Base-by-base conservation (phyloP, 2,888 invertebrate species). In the Muschampia plurimacula region DNA sequence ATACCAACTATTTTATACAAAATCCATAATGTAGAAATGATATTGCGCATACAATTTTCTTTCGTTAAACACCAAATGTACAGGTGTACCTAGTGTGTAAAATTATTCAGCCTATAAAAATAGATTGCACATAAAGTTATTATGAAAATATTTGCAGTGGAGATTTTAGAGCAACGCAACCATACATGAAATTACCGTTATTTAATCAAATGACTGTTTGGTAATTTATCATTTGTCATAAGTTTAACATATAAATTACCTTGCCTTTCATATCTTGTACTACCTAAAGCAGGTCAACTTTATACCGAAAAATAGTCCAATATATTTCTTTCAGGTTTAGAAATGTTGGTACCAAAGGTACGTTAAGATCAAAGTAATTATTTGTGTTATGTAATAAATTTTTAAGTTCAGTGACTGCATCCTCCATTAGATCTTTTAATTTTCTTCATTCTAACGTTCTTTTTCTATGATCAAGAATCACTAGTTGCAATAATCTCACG, bases 1-100 rank as follows among this genome's bases (percentile, higher is more conserved):
- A 83, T 90, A 91, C 84, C 85, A 90, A 81, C 90, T 92, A 92
- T 91, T 89, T 89, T 92, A 89, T 92, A 92, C 92, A 93, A 89
- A 93, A 91, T 89, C 80, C 86, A 86, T 89, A 91, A 92, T 86
- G 86, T 89, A 85, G 83, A 91, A 89, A 89, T 91, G 88, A 92
- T 92, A 90, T 90, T 83, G 84, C 88, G 87, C 85, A 80, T 77
- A 79, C 83, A 79, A 82, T 80, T 79, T 82, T 82, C 79, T 79
- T 79, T 82, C 82, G 79, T 79, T 77, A 32, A 79, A 75, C 77
- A 78, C 76, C 77, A 78, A 84, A 80, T 79, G 80, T 79, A 81
- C 39, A 39, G n/a, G 60, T 57, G 65, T 78, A 66, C 46, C 55
- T 74, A 70, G 72, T 72, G 74, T 86, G 81, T 87, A 85, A 89